Evolutionary conservation across 2,797 vertebrate species (phyloP).

Genomic region (Chaunax sp.): DNA sequence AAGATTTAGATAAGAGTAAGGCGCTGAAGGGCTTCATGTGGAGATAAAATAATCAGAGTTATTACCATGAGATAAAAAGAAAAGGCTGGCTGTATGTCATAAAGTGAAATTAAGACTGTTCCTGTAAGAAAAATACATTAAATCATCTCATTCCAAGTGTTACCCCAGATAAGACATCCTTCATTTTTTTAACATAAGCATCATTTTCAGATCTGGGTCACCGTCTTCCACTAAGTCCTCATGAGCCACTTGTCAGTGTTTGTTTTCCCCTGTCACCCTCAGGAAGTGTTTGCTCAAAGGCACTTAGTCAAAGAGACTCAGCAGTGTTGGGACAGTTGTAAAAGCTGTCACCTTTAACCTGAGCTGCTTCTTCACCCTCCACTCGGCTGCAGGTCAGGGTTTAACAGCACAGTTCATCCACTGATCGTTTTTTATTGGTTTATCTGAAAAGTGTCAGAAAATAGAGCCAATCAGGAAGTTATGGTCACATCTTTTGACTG

Average conservation of each 20-base stretch:
- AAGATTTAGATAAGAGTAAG: neutral
- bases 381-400: neutral
- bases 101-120: neutral
- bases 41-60: neutral
- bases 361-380: neutral
- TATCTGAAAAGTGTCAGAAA: neutral
- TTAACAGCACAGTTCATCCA: neutral
- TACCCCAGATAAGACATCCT: neutral
- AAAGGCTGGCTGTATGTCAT: neutral
- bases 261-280: conserved; percentile 49
- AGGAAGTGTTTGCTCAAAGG: conserved; percentile 82
- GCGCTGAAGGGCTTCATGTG: too few species aligned
- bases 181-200: neutral
- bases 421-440: neutral
- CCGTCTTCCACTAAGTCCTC: neutral
- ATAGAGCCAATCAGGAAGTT: neutral
- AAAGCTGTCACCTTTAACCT: conserved; percentile 34
- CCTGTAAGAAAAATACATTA: neutral
- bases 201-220: neutral
- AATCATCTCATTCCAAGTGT: neutral
- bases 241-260: conserved; percentile 52
- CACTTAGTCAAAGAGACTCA: conserved; percentile 77
- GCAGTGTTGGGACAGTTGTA: conserved; percentile 76
- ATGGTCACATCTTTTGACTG: too few species aligned
- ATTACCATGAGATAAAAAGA: neutral